Conservation (phyloP, 2,113 vertebrate genomes). For the Albula glossodonta region DNA sequence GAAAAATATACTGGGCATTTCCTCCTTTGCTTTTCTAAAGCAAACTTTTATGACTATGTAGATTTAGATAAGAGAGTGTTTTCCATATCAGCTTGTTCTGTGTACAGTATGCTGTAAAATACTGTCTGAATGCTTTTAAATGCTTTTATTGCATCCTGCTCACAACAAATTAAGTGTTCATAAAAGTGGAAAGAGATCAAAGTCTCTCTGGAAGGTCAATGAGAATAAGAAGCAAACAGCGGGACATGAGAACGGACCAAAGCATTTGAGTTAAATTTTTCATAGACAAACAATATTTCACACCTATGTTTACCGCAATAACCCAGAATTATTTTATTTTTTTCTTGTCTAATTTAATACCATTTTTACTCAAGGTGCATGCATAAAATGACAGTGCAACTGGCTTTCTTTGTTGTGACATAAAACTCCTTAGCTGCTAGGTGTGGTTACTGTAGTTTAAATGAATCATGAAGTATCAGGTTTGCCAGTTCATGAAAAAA, state of each 20-base stretch:
- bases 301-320: neutral
- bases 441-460: neutral
- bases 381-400: neutral
- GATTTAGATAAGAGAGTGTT: neutral
- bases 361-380: neutral
- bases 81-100: neutral
- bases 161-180: neutral
- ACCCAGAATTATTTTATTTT: neutral
- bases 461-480: neutral
- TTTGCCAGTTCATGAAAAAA: neutral
- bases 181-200: neutral
- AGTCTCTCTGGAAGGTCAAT: neutral
- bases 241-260: neutral
- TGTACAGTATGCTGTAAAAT: neutral
- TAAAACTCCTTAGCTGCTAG: neutral
- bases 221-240: neutral
- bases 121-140: neutral
- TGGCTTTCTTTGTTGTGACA: neutral
- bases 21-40: too few relatives aligned
- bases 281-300: neutral
- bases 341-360: neutral
- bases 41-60: neutral
- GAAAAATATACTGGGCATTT: too few relatives aligned
- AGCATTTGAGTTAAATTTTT: neutral
- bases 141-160: neutral